These are phyloP conservation scores for Myzus persicae DNA, from an alignment of 1,140 invertebrate species.

Conservation along the genomic window DNA sequence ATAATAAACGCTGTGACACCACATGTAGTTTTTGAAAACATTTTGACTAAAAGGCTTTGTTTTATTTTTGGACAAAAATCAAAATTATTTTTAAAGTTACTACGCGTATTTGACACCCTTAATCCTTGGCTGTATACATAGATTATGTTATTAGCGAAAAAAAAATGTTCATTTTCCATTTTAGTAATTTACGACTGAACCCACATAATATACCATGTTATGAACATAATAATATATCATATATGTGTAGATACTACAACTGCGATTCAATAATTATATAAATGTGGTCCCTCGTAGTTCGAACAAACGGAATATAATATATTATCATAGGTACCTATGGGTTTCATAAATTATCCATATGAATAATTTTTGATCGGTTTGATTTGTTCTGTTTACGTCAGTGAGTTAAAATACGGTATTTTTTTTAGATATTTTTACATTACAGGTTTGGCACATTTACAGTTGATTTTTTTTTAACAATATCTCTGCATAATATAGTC, in stretches of 20 bases:
- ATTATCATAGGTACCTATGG: background rate
- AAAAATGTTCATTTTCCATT: slow-evolving; percentile 11
- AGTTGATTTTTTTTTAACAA: background rate
- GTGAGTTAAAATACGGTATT: background rate
- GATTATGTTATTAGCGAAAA: slow-evolving; percentile 17
- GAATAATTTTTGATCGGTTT: background rate
- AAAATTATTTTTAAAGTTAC: slow-evolving; percentile 11
- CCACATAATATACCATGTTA: background rate
- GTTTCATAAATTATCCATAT: slow-evolving; percentile 5
- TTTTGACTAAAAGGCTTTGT: background rate
- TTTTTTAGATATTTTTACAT: background rate
- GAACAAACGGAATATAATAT: background rate
- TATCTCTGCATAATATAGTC: background rate
- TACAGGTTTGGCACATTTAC: background rate
- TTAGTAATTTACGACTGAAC: background rate
- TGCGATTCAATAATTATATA: slow-evolving; percentile 14
- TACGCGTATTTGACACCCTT: background rate
- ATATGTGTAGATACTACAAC: background rate
- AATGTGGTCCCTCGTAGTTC: background rate
- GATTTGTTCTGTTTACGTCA: background rate
- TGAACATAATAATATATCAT: background rate
- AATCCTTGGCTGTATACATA: slow-evolving; percentile 8
- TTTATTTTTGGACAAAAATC: background rate
- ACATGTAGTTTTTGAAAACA: slow-evolving; percentile 3
- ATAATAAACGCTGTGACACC: background rate